A percentile compares a stretch with the other conserved stretches of the same genome.
Conservation (phyloP, 1,140 invertebrate species). For the Oryctes rhinoceros region DNA sequence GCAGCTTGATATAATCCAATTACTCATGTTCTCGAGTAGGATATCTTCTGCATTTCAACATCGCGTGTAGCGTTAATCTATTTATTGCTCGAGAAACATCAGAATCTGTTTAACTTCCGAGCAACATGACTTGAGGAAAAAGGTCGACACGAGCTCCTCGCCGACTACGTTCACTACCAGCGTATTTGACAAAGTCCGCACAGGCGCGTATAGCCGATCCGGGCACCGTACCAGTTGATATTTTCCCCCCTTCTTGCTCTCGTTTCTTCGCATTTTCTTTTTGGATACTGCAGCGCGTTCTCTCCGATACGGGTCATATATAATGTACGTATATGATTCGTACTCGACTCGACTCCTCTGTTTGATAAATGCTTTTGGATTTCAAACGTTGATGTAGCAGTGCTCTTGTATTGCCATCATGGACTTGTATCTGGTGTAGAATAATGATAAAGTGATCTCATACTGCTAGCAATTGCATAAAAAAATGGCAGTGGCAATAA, state of each 20-base stretch:
- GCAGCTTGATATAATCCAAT: slow-evolving; percentile 50
- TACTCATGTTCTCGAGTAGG: slow-evolving; percentile 51
- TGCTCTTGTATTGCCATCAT: background rate
- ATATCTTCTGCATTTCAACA: slow-evolving; percentile 51
- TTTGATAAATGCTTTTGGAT: slow-evolving; percentile 19
- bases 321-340: slow-evolving; percentile 22
- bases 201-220: background rate
- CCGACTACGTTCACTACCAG: background rate
- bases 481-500: background rate
- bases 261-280: background rate
- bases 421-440: background rate
- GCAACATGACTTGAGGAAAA: slow-evolving; percentile 44
- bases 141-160: slow-evolving; percentile 7
- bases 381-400: background rate
- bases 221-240: slow-evolving; percentile 7
- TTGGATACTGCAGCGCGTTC: background rate
- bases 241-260: background rate
- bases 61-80: slow-evolving; percentile 53
- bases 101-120: slow-evolving; percentile 52
- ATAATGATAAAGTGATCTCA: background rate
- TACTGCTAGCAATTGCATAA: background rate
- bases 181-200: background rate
- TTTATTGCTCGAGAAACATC: slow-evolving; percentile 49
- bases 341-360: background rate
- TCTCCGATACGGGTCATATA: background rate